Evolutionary conservation across 2,113 vertebrate genomes (phyloP).

Genomic region (Chloebia gouldiae): DNA sequence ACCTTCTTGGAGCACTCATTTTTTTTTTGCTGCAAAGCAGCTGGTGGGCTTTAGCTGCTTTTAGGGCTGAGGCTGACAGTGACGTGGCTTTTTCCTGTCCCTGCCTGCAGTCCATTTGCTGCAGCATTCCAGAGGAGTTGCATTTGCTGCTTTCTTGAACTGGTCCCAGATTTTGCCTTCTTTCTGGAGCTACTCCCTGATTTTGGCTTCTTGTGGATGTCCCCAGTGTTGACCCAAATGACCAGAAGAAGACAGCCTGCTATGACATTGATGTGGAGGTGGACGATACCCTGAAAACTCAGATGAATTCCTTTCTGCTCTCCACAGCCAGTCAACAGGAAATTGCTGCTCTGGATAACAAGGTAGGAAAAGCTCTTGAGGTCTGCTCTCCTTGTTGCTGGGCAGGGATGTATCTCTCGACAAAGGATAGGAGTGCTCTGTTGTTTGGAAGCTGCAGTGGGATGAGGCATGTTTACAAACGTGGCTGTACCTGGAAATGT

Average conservation of each 20-base stretch:
- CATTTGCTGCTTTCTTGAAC: neutral
- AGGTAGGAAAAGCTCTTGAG: slow-evolving; percentile 73
- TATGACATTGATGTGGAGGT: slow-evolving; percentile 99
- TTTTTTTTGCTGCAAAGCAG: neutral
- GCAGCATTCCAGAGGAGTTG: neutral
- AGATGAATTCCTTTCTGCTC: slow-evolving; percentile 98
- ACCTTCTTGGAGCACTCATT: neutral
- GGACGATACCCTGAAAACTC: slow-evolving; percentile 97
- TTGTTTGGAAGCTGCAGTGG: neutral
- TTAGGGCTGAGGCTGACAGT: neutral
- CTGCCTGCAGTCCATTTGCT: neutral
- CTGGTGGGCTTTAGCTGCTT: neutral
- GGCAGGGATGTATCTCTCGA: neutral
- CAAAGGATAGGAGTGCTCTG: neutral
- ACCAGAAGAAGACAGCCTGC: slow-evolving; percentile 99
- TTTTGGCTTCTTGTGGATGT: neutral
- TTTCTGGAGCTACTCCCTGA: neutral
- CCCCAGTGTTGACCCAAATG: slow-evolving; percentile 93
- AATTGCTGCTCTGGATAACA: slow-evolving; percentile 97
- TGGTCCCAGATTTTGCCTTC: neutral
- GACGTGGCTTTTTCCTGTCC: neutral
- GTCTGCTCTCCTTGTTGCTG: neutral
- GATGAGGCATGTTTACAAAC: neutral
- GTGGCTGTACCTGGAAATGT: neutral
- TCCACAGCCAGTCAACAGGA: slow-evolving; percentile 99